Conservation (phyloP, 2,888 invertebrate species). For the Rhyacophila evoluta region DNA sequence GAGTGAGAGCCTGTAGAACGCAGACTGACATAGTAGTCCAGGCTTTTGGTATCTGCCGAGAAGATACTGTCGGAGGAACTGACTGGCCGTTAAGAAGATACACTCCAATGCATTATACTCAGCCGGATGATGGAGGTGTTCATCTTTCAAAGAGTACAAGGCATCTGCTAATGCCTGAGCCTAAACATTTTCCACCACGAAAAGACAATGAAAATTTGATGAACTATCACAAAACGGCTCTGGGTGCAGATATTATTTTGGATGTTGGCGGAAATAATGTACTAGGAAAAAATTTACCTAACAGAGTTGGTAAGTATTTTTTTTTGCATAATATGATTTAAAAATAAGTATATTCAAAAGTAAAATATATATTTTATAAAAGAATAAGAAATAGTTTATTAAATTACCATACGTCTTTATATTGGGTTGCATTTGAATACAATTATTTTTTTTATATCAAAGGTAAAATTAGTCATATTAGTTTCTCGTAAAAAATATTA, state of each 20-base stretch:
- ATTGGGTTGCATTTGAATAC: too few species aligned
- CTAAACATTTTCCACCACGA: constrained; percentile 66
- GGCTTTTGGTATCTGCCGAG: constrained; percentile 81
- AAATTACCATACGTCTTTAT: too few species aligned
- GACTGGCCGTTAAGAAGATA: constrained; percentile 83
- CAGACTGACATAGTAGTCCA: constrained; percentile 84
- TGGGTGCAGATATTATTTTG: constrained; percentile 46
- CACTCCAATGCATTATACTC: constrained; percentile 82
- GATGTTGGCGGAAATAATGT: constrained; percentile 44
- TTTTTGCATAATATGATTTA: too few species aligned
- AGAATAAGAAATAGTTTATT: too few species aligned
- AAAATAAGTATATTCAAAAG: too few species aligned
- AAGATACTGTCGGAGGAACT: constrained; percentile 78
- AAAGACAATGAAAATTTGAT: constrained; percentile 51
- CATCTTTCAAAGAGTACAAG: constrained; percentile 83
- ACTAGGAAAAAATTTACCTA: constrained; percentile 43
- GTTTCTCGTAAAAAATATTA: too few species aligned
- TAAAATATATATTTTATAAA: background rate
- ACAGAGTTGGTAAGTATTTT: constrained; percentile 29
- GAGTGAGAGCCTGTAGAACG: constrained; percentile 84
- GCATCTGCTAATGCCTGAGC: constrained; percentile 79
- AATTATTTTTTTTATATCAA: too few species aligned
- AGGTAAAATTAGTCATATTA: too few species aligned
- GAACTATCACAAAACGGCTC: constrained; percentile 52
- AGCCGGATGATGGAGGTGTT: constrained; percentile 81